These are phyloP conservation scores for Battus philenor DNA, from an alignment of 1,140 invertebrate genomes.

Conservation along the genomic window DNA sequence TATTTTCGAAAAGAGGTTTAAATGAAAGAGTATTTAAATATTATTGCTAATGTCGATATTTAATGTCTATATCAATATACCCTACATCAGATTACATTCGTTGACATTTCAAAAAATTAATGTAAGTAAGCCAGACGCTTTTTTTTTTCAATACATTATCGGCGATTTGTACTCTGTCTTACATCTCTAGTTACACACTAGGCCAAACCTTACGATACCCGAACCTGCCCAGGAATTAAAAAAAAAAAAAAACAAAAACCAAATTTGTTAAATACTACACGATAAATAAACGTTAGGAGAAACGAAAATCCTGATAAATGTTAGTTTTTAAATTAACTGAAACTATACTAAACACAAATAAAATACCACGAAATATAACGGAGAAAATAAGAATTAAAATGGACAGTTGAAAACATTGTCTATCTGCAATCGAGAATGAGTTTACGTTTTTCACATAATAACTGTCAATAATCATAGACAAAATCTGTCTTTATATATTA, in stretches of 20 bases:
- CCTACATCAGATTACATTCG: conserved; percentile 77
- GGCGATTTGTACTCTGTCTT: conserved; percentile 72
- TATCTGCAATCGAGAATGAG: too few relatives aligned
- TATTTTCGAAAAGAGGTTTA: conserved; percentile 18
- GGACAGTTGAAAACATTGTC: conserved; percentile 45
- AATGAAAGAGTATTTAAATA: conserved; percentile 74
- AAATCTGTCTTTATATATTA: too few relatives aligned
- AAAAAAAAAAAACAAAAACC: conserved; percentile 39
- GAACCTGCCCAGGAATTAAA: conserved; percentile 73
- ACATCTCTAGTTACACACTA: conserved; percentile 73
- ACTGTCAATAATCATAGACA: too few relatives aligned
- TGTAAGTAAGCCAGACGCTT: conserved; percentile 66
- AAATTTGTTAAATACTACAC: conserved; percentile 41
- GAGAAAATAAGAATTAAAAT: conserved; percentile 57
- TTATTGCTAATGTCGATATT: conserved; percentile 77
- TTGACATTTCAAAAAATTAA: conserved; percentile 72
- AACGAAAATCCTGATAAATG: conserved; percentile 32
- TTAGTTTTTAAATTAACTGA: conserved; percentile 52
- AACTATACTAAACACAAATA: conserved; percentile 60
- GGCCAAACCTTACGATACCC: conserved; percentile 76
- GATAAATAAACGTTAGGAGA: conserved; percentile 55
- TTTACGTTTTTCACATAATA: too few relatives aligned
- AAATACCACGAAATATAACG: conserved; percentile 54
- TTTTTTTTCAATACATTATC: conserved; percentile 55
- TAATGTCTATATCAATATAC: conserved; percentile 75